These are phyloP conservation scores for rabbit (Oryctolagus cuniculus) DNA, from an alignment of 2,113 vertebrate species.

Conservation along the genomic window mOryCun1.1 NC_091434.1:37575501-37576000, in stretches of 20 bases:
- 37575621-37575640: too few relatives aligned
- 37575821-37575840: constrained; percentile 17
- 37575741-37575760: constrained; percentile 75
- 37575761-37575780: constrained; percentile 58
- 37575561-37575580: constrained; percentile 61
- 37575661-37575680: too few relatives aligned
- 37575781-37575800: constrained; percentile 65
- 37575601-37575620: too few relatives aligned
- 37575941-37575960: constrained; percentile 33
- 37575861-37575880: constrained; percentile 63
- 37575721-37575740: too few relatives aligned
- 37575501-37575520: constrained; percentile 30
- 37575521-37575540: constrained; percentile 69
- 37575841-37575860: constrained; percentile 72
- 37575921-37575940: constrained; percentile 72
- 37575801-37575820: constrained; percentile 60
- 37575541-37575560: constrained; percentile 57
- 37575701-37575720: too few relatives aligned
- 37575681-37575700: too few relatives aligned
- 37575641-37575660: too few relatives aligned
- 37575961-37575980: constrained; percentile 6
- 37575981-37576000: constrained; percentile 63
- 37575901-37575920: constrained; percentile 70
- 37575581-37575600: too few relatives aligned
- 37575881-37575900: constrained; percentile 71